Evolutionary conservation across 2,113 vertebrate species (phyloP), one percentile per base, ranked within the genome.

Genomic region (Syngnathus scovelli): DNA sequence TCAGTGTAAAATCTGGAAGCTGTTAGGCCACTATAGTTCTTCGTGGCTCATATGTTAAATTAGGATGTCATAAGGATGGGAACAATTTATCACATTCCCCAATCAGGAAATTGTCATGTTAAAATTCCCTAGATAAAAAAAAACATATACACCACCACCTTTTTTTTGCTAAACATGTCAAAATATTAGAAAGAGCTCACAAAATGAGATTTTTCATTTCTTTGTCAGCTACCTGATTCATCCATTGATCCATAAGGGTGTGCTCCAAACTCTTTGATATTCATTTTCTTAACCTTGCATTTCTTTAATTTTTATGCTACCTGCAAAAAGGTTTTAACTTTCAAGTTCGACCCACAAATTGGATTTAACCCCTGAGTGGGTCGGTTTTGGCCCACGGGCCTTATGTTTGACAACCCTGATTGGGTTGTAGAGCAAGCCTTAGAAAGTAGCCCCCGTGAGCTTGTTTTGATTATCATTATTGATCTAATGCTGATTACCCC

Each of bases 401-500:
- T 13, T 16, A 46, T 46, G 13, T 46, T 46, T 51, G 48, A n/a
- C 16, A 51, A 1, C 2, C 18, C 6, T 51, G 48, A 51, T 19
- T 46, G 6, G 49, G 18, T 21, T 2, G 4, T 8, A n/a, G 1
- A 9, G 19, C 2, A 52, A n/a, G 49, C 49, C 19, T 21, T 52
- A 21, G 21, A 52, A 51, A 52, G 7, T 52, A n/a, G 8, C 19
- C 19, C 18, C 19, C 7, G 21, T 21, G 49, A 52, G 9, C 27
- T 56, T 33, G 54, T 39, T 60, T 60, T 39, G 7, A 69, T 52
- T 60, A 72, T 67, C 41, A 59, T 36, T 19, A 41, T 76, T 67
- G 48, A 66, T 64, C 74, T 39, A 68, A 66, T 79, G 49, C 61
- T 63, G 64, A 74, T 76, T 64, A 67, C 19, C 36, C 60, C 58